These are phyloP conservation scores for Octopus sinensis DNA, from an alignment of 1,140 invertebrate genomes.

Conservation along the genomic window DNA sequence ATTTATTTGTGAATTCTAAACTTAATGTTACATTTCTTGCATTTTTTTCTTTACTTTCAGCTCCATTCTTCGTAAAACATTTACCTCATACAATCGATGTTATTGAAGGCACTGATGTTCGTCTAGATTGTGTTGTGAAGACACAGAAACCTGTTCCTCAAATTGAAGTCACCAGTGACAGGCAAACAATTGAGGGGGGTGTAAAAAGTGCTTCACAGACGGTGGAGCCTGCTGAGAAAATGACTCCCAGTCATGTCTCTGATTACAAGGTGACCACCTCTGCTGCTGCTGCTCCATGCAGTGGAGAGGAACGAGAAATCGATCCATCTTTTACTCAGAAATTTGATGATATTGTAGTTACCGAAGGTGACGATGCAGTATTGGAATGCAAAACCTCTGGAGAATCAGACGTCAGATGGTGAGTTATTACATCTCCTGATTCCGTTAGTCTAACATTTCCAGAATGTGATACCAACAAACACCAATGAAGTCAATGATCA, in stretches of 20 bases:
- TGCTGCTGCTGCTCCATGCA: background rate
- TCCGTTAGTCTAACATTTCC: conserved; percentile 12
- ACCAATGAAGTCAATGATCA: conserved; percentile 8
- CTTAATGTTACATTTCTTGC: background rate
- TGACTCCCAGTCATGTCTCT: conserved; percentile 9
- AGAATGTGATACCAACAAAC: background rate
- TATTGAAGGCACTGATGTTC: conserved; percentile 47
- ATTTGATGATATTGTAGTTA: conserved; percentile 31
- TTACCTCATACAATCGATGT: conserved; percentile 49
- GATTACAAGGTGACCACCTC: conserved; percentile 4
- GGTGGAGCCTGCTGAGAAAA: background rate
- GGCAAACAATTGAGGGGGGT: conserved; percentile 21
- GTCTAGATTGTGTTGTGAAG: conserved; percentile 48
- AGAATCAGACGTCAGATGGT: conserved; percentile 36
- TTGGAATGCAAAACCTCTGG: conserved; percentile 37
- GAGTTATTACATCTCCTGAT: conserved; percentile 16
- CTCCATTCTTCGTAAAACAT: conserved; percentile 54
- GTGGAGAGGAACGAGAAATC: conserved; percentile 7
- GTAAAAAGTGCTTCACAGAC: conserved; percentile 13
- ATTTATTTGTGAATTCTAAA: no score
- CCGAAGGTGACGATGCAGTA: conserved; percentile 36
- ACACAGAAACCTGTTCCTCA: conserved; percentile 16
- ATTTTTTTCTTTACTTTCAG: conserved; percentile 31
- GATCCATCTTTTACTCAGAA: conserved; percentile 33
- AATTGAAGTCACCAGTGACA: conserved; percentile 24